Evolutionary conservation across 2,888 invertebrate species (phyloP).

Genomic region (Eurytoma adleriae): DNA sequence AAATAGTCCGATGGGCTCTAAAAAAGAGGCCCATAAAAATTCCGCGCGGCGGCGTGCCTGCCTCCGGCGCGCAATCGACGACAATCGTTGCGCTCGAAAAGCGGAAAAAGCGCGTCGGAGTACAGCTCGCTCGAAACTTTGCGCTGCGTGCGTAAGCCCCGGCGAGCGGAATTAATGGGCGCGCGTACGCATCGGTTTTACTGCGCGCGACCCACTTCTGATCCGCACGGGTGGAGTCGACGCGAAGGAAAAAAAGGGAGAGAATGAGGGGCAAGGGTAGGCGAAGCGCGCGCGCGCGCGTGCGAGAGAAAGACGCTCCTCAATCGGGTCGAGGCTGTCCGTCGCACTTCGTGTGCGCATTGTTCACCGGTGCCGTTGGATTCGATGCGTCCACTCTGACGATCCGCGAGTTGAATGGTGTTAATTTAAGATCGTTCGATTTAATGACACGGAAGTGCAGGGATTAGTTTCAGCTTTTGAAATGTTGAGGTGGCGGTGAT

Average conservation of each 20-base stretch:
- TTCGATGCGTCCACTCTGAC: too few species aligned
- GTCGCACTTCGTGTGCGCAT: background rate
- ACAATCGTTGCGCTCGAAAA: too few species aligned
- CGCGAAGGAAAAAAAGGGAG: background rate
- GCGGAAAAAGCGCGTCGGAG: too few species aligned
- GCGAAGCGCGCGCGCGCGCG: background rate
- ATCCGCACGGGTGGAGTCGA: background rate
- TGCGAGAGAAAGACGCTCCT: background rate
- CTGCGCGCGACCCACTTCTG: conserved; percentile 25
- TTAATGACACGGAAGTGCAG: too few species aligned
- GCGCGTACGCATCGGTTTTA: background rate
- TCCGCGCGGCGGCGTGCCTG: background rate
- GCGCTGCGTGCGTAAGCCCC: background rate
- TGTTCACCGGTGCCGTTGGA: too few species aligned
- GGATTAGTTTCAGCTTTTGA: too few species aligned
- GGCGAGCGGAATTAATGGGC: conserved; percentile 7
- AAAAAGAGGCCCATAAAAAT: background rate
- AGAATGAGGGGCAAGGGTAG: background rate
- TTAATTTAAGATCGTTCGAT: too few species aligned
- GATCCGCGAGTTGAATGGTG: too few species aligned
- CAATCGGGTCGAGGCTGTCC: conserved; percentile 44
- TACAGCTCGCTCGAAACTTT: too few species aligned
- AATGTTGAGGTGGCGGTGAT: too few species aligned
- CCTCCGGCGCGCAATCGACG: too few species aligned
- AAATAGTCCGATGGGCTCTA: too few species aligned